Percentiles rank a stretch among this genome's conserved stretches.
Conservation (phyloP, 2,797 vertebrate species). For the Adrianichthys oophorus region DNA sequence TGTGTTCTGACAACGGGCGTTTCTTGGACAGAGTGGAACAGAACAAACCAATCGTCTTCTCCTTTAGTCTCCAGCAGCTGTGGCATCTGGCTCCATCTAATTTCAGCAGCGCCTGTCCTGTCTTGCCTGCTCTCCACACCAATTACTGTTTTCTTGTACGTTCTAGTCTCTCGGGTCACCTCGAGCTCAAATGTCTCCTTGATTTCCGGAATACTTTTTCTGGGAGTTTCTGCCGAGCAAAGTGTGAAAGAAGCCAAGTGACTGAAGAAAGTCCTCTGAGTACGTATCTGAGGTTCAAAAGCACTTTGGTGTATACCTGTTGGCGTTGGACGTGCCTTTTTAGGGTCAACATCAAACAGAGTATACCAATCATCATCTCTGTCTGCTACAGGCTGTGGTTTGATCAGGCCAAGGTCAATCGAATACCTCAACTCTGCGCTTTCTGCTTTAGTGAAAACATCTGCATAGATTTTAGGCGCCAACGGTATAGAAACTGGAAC, state of each 20-base stretch:
- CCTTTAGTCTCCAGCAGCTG: conserved; percentile 23
- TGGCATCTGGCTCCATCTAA: conserved; percentile 24
- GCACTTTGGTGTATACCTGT: conserved; percentile 49
- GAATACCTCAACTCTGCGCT: conserved; percentile 18
- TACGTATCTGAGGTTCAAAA: not conserved
- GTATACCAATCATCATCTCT: conserved; percentile 65
- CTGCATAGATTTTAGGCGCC: conserved; percentile 12
- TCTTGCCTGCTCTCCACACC: conserved; percentile 40
- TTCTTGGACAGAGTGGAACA: conserved; percentile 40
- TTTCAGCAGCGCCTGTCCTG: conserved; percentile 41
- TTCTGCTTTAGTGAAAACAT: conserved; percentile 26
- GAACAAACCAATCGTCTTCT: conserved; percentile 58
- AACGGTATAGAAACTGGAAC: conserved; percentile 16
- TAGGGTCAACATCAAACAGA: conserved; percentile 36
- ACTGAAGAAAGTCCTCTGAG: not conserved
- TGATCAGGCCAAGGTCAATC: conserved; percentile 22
- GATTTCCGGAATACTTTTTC: conserved; percentile 32
- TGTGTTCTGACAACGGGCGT: conserved; percentile 31
- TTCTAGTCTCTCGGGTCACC: conserved; percentile 47
- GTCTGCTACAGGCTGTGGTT: conserved; percentile 23
- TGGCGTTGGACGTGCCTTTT: conserved; percentile 22
- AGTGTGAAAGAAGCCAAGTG: conserved; percentile 19
- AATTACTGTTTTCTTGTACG: conserved; percentile 55
- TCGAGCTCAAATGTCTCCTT: conserved; percentile 32
- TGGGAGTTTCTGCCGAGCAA: conserved; percentile 36